Conservation (phyloP, 1,140 invertebrate species). For the Meteorus sp. region DNA sequence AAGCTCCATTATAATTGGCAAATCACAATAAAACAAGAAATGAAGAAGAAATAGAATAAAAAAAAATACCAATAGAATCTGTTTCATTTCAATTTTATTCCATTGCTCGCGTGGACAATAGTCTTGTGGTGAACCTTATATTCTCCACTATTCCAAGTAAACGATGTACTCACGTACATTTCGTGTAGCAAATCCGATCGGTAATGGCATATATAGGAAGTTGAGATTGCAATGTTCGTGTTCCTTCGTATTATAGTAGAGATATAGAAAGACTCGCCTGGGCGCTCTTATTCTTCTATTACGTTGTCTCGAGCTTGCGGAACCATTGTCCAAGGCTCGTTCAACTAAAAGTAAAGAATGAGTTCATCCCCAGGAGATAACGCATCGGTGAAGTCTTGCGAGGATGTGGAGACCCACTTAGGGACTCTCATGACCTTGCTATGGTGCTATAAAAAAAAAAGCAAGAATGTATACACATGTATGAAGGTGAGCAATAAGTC, state of each 20-base stretch:
- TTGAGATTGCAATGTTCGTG: conserved; percentile 1
- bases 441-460: neutral
- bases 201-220: neutral
- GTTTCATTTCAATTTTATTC: neutral
- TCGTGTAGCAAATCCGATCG: neutral
- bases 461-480: neutral
- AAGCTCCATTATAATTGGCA: too few relatives aligned
- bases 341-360: neutral
- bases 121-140: neutral
- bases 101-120: neutral
- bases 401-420: neutral
- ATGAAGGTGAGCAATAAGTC: too few relatives aligned
- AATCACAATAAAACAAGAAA: neutral
- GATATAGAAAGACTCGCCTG: neutral
- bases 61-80: neutral
- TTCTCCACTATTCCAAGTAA: neutral
- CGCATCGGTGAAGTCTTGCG: neutral
- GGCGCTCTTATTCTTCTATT: neutral
- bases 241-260: neutral
- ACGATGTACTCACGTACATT: neutral
- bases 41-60: neutral
- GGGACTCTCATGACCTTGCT: neutral
- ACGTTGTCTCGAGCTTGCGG: neutral
- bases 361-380: neutral
- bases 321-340: neutral